Evolutionary conservation across 2,797 vertebrate genomes (phyloP), one percentile per base, ranked within the genome.

Genomic region (Pantherophis vulpinus): DNA sequence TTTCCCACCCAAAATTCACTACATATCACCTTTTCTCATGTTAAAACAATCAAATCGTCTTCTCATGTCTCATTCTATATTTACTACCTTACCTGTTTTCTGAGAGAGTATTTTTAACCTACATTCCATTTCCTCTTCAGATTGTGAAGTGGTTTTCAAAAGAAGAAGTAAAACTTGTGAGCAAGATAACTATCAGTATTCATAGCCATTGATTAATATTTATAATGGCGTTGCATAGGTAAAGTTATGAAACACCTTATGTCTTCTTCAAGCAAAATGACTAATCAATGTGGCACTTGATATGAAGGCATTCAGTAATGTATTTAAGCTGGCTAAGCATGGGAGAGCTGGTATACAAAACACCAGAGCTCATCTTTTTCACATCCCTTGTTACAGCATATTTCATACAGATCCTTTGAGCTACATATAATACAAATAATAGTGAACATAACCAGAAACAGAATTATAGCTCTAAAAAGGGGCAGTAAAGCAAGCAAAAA

Each of bases 111-210:
- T 93, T 96, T 92, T 88, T 61, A 87, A 16, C 70, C 95, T 95
- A 93, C 90, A 56, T 90, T 14, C 51, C 56, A 87, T 58, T 37
- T 88, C 70, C 37, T 32, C 0, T 70, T 55, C 56, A 74, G 94
- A 94, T 79, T 95, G 94, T 90, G 92, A 96, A 95, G 94, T 93
- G 95, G 92, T 94, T 92, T 92, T 89, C 92, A 0, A 0, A 94
- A 93, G 95, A 95, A 95, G 96, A 96, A 96, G 95, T 96, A 95
- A 95, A 92, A 94, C 94, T 96, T 79, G 86, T 90, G 27, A 93
- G 83, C 63, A 91, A 51, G 61, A 88, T 83, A 89, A 61, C 29
- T 37, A 61, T 90, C 59, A 54, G 42, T 60, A 74, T 91, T 87
- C 89, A 87, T 59, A 27, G 61, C 47, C 61, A 79, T 37, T 13